A percentile compares a stretch with the other conserved stretches of the same genome.
Conservation (phyloP, 2,113 vertebrate species). For the Zosterops lateralis region DNA sequence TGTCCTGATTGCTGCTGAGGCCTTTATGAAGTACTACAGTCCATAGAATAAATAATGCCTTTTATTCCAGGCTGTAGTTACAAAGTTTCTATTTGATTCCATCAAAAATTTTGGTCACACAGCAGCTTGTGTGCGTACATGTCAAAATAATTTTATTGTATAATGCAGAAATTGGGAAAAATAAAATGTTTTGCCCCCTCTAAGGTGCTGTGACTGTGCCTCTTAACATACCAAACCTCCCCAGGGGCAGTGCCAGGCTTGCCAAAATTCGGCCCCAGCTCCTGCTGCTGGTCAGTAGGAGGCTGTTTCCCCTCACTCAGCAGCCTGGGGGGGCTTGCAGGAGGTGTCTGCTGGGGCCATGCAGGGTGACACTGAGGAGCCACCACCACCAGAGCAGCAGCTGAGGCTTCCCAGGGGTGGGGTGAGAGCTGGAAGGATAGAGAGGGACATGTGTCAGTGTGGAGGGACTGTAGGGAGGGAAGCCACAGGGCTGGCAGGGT, state of each 20-base stretch:
- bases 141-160: neutral
- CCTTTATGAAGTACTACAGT: neutral
- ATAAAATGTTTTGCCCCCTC: neutral
- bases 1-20: neutral
- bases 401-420: neutral
- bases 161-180: neutral
- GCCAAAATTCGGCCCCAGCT: neutral
- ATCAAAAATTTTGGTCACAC: neutral
- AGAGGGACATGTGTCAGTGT: accelerated
- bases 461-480: neutral
- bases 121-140: neutral
- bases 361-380: neutral
- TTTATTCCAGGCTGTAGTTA: neutral
- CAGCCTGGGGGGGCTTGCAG: neutral
- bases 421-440: neutral
- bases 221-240: accelerated
- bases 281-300: neutral
- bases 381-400: neutral
- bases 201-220: accelerated
- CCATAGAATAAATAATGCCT: neutral
- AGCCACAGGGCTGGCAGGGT: neutral
- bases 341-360: neutral
- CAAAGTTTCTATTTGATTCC: neutral
- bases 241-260: neutral
- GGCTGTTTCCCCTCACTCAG: neutral